Evolutionary conservation across 2,113 vertebrate genomes (phyloP), one percentile per base, ranked within the genome.

Genomic region (Hemichromis elongatus): DNA sequence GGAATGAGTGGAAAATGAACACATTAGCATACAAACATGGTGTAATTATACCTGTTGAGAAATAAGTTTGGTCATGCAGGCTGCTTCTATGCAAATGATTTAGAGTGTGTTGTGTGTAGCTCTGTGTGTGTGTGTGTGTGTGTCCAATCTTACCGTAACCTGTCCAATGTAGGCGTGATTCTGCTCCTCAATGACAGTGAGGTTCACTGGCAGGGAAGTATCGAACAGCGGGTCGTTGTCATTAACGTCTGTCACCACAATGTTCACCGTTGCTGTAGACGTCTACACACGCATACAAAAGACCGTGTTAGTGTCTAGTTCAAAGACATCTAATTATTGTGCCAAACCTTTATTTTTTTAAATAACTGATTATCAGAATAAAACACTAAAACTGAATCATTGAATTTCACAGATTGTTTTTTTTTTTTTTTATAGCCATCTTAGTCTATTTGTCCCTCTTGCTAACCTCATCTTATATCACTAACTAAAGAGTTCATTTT

Each of bases 191-290:
- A 92, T 94, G 86, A 99, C 98, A 2, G 97, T 98, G 9, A 99
- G 91, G 92, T 99, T 99, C 93, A 92, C 96, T 8, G 97, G 97
- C 57, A 99, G 95, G 70, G 97, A 97, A 16, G 94, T 90, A 89
- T 98, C 96, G 88, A 99, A 99, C 80, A 96, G 88, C 0, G 99
- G 99, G 47, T 97, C 97, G 0, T 99, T 99, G 95, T 99, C 98
- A 81, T 99, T 99, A 80, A 99, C 98, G 61, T 99, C 99, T 0
- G 97, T 98, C 93, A 99, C 98, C 89, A 97, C 95, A 8, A 99
- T 95, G 18, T 97, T 97, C 85, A 99, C 97, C 0, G 95, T 97
- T 13, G 97, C 96, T 53, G 97, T 98, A 14, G 98, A 99, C 57
- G 97, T 99, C 99, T 99, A 88, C 9, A 93, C 89, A 86, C 68